phyloP scores from a whole-genome alignment of 1,140 invertebrate genomes.

The Pogonomyrmex barbatus region DNA sequence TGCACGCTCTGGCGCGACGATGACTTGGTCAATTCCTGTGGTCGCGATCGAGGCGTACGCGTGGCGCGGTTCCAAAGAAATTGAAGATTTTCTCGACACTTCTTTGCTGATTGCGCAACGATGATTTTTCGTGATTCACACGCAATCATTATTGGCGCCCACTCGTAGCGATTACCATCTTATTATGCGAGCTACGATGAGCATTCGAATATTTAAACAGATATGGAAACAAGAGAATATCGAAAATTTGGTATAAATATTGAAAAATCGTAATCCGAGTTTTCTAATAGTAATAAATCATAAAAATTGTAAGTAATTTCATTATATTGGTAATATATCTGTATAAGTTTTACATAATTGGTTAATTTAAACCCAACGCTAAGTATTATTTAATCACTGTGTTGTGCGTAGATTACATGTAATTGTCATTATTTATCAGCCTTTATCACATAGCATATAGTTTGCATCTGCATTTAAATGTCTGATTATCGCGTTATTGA shows the following conservation, averaged over 20 bases:
- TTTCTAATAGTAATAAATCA: background rate
- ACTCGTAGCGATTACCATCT: background rate
- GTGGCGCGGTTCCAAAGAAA: conserved; percentile 63
- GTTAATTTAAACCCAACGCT: background rate
- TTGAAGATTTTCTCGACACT: conserved; percentile 57
- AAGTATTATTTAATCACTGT: background rate
- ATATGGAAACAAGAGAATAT: background rate
- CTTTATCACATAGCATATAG: background rate
- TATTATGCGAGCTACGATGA: background rate
- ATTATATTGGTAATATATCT: conserved; percentile 19
- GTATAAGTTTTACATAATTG: background rate
- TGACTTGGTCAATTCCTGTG: conserved; percentile 76
- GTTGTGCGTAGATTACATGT: background rate
- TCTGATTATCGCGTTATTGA: background rate
- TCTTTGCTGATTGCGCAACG: background rate
- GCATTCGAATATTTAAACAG: background rate
- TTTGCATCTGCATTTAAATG: conserved; percentile 22
- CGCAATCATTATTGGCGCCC: background rate
- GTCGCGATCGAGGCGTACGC: conserved; percentile 34
- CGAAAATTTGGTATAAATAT: background rate
- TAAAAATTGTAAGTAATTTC: background rate
- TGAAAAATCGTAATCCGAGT: background rate
- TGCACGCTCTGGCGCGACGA: conserved; percentile 73
- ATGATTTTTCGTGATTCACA: conserved; percentile 59
- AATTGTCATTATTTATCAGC: conserved; percentile 6